A percentile compares a stretch with the other conserved stretches of the same genome.
Conservation (phyloP, 2,797 vertebrate species). For the Hoplostethus mediterraneus region DNA sequence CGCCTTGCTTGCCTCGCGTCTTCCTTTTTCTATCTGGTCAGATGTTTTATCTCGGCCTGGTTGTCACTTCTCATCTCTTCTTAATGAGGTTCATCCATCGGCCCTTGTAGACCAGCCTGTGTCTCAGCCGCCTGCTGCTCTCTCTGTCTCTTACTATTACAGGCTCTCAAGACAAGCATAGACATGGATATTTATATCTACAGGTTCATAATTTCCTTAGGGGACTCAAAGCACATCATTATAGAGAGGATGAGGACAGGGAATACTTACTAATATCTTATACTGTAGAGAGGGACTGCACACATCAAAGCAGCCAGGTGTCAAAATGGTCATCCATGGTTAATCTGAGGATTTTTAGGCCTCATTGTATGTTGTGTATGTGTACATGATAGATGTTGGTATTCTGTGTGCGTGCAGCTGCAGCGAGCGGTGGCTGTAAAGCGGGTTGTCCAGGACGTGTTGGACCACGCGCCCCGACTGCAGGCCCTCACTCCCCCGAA, state of each 20-base stretch:
- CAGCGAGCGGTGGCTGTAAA: slow-evolving; percentile 94
- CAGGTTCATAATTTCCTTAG: slow-evolving; percentile 36
- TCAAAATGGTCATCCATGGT: neutral
- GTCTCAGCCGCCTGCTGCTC: slow-evolving; percentile 18
- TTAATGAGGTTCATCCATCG: slow-evolving; percentile 51
- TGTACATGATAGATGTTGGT: slow-evolving; percentile 2
- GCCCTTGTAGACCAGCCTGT: slow-evolving; percentile 29
- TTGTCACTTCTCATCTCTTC: slow-evolving; percentile 45
- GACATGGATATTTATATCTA: slow-evolving; percentile 56
- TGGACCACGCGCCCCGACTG: slow-evolving; percentile 91
- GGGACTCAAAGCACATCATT: slow-evolving; percentile 14
- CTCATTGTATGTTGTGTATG: slow-evolving; percentile 9
- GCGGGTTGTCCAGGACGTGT: slow-evolving; percentile 92
- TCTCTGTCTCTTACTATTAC: slow-evolving; percentile 19
- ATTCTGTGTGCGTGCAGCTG: slow-evolving; percentile 82
- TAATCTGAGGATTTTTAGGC: neutral
- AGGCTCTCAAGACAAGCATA: slow-evolving; percentile 26
- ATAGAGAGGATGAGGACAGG: neutral
- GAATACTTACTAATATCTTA: neutral
- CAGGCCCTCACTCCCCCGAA: slow-evolving; percentile 90
- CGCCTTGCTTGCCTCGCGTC: slow-evolving; percentile 64
- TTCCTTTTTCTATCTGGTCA: slow-evolving; percentile 49
- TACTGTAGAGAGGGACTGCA: slow-evolving; percentile 3
- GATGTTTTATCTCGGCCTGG: slow-evolving; percentile 44
- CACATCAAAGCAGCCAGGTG: neutral